Base-by-base conservation (phyloP, 2,888 invertebrate genomes). In the Alcis repandata region DNA sequence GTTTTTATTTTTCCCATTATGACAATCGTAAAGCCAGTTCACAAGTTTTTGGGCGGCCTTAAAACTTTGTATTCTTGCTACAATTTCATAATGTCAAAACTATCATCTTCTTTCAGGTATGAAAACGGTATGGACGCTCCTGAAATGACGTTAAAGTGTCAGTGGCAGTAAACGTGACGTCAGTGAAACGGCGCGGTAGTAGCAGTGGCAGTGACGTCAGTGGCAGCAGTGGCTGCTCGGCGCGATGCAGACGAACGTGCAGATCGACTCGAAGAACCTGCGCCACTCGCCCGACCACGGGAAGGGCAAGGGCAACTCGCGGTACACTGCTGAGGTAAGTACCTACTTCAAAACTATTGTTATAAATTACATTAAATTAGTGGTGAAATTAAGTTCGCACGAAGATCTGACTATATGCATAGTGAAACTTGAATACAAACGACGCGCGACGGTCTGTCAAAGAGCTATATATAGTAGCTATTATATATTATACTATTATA, bases 161-260 rank as follows among this genome's bases (percentile, higher is more conserved):
- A 27, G 32, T 15, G 11, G 36, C 11, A 54, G 19, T 15, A 27
- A 38, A 38, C n/a, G 56, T 33, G 59, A 17, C 3, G 0, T 11
- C 19, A 33, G 17, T 17, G 33, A 33, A 17, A 1, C 9, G 22
- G 10, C 19, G 27, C 19, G 46, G 2, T 22, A 17, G 22, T 10
- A 15, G 52, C 20, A 43, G 46, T 15, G 11, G 15, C 6, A 53
- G 17, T 17, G 27, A 36, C 11, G 61, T 67, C 64, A 43, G 19
- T 67, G 33, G 56, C 27, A 6, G 27, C 6, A 27, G 27, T 6
- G 27, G 27, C 27, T 4, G 27, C 27, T 27, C 2, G 60, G 33
- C 71, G 74, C 52, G 71, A 96, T 96, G 96, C 96, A 96, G 94
- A 96, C 96, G 40, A 96, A 96, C 88, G 96, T 96, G 75, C 96